These are phyloP conservation scores for Harmothoe impar DNA, from an alignment of 2,888 invertebrate species.

Conservation along the genomic window DNA sequence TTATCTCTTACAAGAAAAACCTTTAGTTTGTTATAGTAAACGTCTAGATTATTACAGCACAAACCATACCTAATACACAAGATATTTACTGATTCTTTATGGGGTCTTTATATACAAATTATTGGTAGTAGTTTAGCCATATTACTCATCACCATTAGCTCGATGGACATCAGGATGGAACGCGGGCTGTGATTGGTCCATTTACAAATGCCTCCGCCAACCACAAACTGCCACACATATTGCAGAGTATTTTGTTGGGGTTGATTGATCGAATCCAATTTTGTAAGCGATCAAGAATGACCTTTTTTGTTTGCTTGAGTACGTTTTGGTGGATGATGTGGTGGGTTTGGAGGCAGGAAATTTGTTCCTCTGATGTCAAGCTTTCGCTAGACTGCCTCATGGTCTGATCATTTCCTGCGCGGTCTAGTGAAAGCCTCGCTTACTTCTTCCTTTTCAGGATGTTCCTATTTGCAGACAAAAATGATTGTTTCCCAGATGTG, in stretches of 20 bases:
- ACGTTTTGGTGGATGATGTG: slow-evolving; percentile 18
- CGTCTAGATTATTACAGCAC: slow-evolving; percentile 4
- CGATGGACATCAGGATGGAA: slow-evolving; percentile 3
- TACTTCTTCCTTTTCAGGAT: slow-evolving; percentile 30
- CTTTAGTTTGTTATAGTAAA: background rate
- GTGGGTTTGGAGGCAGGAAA: background rate
- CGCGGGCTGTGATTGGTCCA: background rate
- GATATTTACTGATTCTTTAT: background rate
- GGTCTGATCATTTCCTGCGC: background rate
- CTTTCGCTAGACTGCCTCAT: slow-evolving; percentile 12
- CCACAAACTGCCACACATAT: background rate
- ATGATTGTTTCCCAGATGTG: slow-evolving; percentile 33
- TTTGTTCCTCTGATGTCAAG: slow-evolving; percentile 23
- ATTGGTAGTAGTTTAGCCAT: background rate
- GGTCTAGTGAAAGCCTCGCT: slow-evolving; percentile 19
- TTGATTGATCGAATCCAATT: slow-evolving; percentile 11
- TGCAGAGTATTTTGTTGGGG: slow-evolving; percentile 5
- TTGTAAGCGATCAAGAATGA: slow-evolving; percentile 29
- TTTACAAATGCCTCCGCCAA: background rate
- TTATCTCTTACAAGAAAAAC: background rate
- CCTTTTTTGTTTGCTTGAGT: slow-evolving; percentile 8
- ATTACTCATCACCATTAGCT: background rate
- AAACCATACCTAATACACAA: slow-evolving; percentile 10
- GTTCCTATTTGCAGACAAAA: slow-evolving; percentile 38
- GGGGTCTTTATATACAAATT: background rate